A percentile compares a stretch with the other conserved stretches of the same genome.
These are phyloP conservation scores for Burhinus bistriatus DNA, from an alignment of 2,113 vertebrate genomes.

Conservation along the genomic window DNA sequence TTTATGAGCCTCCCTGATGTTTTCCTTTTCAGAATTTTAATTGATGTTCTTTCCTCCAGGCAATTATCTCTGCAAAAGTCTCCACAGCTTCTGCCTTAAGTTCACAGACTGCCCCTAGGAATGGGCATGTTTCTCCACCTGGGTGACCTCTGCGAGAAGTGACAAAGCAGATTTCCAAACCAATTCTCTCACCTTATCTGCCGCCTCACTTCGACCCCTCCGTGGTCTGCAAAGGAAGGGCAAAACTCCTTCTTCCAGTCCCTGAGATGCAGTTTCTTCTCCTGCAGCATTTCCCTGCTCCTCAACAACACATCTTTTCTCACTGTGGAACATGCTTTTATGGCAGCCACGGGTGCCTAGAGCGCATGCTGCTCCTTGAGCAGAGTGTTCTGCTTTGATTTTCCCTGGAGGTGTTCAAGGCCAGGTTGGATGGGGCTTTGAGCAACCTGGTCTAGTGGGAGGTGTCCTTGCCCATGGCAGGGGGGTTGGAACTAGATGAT, in stretches of 20 bases:
- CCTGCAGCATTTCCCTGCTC: not conserved
- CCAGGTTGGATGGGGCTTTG: too few species aligned
- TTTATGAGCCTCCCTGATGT: not conserved
- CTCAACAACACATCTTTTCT: not conserved
- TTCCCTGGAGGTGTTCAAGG: too few species aligned
- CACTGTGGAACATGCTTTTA: not conserved
- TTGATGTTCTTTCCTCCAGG: not conserved
- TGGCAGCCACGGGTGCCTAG: not conserved
- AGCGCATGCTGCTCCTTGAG: not conserved
- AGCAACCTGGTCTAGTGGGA: too few species aligned
- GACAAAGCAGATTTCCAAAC: constrained; percentile 20
- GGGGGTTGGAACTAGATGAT: too few species aligned
- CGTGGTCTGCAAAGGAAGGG: not conserved
- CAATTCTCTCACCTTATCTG: constrained; percentile 36
- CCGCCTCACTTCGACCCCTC: not conserved
- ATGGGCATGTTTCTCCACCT: not conserved
- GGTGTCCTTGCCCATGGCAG: too few species aligned
- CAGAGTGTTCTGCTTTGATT: not conserved
- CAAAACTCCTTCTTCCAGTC: not conserved
- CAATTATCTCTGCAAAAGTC: not conserved
- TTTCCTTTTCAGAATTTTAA: constrained; percentile 41
- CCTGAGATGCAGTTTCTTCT: not conserved
- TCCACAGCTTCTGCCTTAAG: not conserved
- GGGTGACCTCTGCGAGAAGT: constrained; percentile 30
- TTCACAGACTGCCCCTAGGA: constrained; percentile 13